Evolutionary conservation across 2,888 invertebrate species (phyloP).

Genomic region (Hesperia comma): DNA sequence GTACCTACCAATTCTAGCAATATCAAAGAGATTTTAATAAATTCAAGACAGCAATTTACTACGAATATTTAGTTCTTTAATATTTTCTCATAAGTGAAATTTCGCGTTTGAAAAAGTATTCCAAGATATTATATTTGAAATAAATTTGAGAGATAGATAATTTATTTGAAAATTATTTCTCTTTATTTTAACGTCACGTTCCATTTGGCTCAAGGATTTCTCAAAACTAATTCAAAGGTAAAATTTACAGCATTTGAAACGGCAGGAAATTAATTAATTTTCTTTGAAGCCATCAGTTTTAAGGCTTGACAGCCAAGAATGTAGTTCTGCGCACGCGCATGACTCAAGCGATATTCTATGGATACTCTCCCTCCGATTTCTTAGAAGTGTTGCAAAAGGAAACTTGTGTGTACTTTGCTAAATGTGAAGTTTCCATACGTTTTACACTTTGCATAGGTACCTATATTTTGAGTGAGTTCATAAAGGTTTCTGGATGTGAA

Average conservation of each 20-base stretch:
- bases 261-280: constrained; percentile 34
- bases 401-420: constrained; percentile 33
- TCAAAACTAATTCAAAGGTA: constrained; percentile 2
- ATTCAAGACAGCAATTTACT: not conserved
- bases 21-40: no score
- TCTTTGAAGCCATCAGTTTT: constrained; percentile 34
- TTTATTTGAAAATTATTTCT: not conserved
- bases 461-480: no score
- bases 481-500: no score
- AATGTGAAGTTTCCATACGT: not conserved
- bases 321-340: constrained; percentile 42
- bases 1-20: no score
- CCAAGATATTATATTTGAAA: no score
- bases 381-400: constrained; percentile 46
- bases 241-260: constrained; percentile 17
- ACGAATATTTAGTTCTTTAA: not conserved
- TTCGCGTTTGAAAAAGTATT: no score
- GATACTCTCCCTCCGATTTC: constrained; percentile 50
- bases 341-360: constrained; percentile 51
- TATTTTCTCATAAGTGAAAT: no score
- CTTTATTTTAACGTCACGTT: not conserved
- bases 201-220: not conserved
- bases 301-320: constrained; percentile 33
- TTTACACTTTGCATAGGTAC: no score
- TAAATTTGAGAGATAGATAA: no score